Conservation (phyloP, 1,140 invertebrate genomes). For the Tetraneura akinire region DNA sequence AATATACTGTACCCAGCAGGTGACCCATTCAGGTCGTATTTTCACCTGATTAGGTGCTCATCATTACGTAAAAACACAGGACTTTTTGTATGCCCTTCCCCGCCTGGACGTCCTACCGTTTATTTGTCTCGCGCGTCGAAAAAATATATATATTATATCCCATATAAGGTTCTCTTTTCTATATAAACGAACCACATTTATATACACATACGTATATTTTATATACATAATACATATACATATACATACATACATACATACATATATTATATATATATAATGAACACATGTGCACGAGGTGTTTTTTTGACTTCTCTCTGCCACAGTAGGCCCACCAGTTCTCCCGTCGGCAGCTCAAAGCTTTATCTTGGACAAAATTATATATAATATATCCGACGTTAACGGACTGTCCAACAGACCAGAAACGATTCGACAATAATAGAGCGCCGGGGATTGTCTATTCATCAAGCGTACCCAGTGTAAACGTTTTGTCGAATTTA, state of each 20-base stretch:
- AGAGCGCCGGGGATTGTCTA: conserved; percentile 43
- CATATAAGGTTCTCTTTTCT: neutral
- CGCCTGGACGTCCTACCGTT: conserved; percentile 42
- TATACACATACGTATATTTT: neutral
- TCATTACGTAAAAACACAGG: conserved; percentile 50
- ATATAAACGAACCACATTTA: conserved; percentile 22
- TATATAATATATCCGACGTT: conserved; percentile 32
- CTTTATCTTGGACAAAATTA: conserved; percentile 38
- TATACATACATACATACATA: too few relatives aligned
- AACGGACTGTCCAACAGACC: conserved; percentile 48
- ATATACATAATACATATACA: too few relatives aligned
- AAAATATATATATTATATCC: conserved; percentile 38
- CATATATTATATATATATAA: neutral
- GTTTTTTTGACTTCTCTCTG: conserved; percentile 45
- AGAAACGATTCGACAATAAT: conserved; percentile 49
- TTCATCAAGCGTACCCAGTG: conserved; percentile 38
- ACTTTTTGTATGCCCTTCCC: neutral
- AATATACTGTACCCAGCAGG: conserved; percentile 29
- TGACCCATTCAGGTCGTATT: conserved; percentile 49
- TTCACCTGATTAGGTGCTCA: conserved; percentile 52
- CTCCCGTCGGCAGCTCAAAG: conserved; percentile 15
- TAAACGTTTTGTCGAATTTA: conserved; percentile 41
- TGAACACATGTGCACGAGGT: neutral
- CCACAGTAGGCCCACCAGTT: conserved; percentile 5
- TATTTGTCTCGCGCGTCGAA: conserved; percentile 33